phyloP scores from a whole-genome alignment of 2,888 invertebrate genomes.

The Heliconius charithonia region DNA sequence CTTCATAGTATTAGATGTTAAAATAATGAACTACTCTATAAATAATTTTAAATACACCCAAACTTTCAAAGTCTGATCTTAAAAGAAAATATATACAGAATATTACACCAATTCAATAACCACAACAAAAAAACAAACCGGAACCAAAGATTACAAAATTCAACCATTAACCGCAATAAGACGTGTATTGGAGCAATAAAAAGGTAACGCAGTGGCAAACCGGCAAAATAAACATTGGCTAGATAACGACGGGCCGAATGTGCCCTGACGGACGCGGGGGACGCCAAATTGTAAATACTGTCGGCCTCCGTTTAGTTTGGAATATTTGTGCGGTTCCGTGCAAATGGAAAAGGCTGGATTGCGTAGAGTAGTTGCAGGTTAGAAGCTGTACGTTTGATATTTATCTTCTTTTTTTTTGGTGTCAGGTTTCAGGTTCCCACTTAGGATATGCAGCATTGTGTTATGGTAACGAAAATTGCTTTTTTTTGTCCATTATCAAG shows the following conservation, averaged over 20 bases:
- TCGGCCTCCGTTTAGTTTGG: slow-evolving; percentile 79
- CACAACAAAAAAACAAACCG: background rate
- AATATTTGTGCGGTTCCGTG: slow-evolving; percentile 81
- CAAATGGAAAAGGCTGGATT: slow-evolving; percentile 77
- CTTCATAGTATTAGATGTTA: no score
- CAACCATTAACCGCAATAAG: slow-evolving; percentile 44
- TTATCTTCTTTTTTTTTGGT: background rate
- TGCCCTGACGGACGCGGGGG: slow-evolving; percentile 72
- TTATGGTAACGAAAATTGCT: no score
- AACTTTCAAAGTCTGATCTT: background rate
- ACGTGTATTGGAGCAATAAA: slow-evolving; percentile 59
- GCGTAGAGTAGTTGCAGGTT: slow-evolving; percentile 52
- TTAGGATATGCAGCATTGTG: no score
- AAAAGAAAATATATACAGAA: background rate
- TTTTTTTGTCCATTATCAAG: background rate
- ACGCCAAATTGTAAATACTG: slow-evolving; percentile 79
- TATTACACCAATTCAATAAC: background rate
- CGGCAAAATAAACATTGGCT: slow-evolving; percentile 74
- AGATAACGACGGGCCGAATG: slow-evolving; percentile 72
- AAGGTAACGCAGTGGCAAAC: slow-evolving; percentile 53
- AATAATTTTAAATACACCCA: background rate
- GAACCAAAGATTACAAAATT: slow-evolving; percentile 32
- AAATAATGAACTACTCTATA: background rate
- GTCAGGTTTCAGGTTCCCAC: background rate
- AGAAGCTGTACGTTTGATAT: slow-evolving; percentile 35